phyloP scores from a whole-genome alignment of 2,888 invertebrate species.

The Euplexia lucipara region DNA sequence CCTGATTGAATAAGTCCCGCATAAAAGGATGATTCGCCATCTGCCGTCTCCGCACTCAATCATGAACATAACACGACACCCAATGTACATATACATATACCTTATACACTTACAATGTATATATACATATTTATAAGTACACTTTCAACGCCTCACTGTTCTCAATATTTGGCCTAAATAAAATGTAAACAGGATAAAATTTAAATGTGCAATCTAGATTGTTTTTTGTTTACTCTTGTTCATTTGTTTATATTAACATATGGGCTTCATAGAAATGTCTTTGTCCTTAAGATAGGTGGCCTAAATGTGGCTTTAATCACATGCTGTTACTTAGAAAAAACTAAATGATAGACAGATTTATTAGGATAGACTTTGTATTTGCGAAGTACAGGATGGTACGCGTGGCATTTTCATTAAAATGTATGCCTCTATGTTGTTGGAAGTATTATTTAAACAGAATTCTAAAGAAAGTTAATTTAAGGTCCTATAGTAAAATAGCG shows the following conservation, averaged over 20 bases:
- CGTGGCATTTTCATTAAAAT: not conserved
- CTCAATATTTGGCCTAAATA: slow-evolving; percentile 43
- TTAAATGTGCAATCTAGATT: slow-evolving; percentile 20
- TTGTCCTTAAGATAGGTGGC: not conserved
- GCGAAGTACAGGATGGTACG: not conserved
- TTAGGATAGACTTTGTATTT: not conserved
- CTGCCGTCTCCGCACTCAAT: slow-evolving; percentile 75
- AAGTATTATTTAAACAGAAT: too few relatives aligned
- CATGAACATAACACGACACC: slow-evolving; percentile 55
- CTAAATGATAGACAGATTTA: not conserved
- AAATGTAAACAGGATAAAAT: slow-evolving; percentile 39
- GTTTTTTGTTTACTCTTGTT: slow-evolving; percentile 26
- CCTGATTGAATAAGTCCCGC: slow-evolving; percentile 86
- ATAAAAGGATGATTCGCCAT: slow-evolving; percentile 87
- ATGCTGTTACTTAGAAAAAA: not conserved
- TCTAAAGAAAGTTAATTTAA: too few relatives aligned
- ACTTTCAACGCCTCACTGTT: slow-evolving; percentile 29
- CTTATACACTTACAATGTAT: not conserved
- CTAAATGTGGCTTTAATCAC: slow-evolving; percentile 1
- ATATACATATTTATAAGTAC: slow-evolving; percentile 2
- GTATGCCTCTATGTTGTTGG: too few relatives aligned
- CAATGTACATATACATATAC: slow-evolving; percentile 30
- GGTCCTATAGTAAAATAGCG: too few relatives aligned
- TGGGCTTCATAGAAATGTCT: not conserved
- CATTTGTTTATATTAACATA: slow-evolving; percentile 12